Evolutionary conservation across 2,888 invertebrate genomes (phyloP).

Genomic region (Timandra comae): DNA sequence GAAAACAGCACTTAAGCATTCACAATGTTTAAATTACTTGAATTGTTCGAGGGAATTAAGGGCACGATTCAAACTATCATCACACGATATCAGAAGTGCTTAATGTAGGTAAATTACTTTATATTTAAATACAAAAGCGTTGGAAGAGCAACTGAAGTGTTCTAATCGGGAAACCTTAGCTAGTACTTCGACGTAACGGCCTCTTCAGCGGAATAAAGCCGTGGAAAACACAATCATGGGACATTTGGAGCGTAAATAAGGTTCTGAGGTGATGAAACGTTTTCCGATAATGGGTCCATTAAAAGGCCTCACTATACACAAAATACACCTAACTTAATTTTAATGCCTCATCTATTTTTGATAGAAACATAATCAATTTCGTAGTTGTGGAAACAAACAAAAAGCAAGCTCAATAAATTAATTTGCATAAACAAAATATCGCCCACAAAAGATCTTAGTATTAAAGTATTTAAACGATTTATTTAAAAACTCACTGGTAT

Average conservation of each 20-base stretch:
- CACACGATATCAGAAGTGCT: neutral
- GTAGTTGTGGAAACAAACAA: too few species aligned
- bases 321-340: constrained; percentile 9
- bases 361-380: too few species aligned
- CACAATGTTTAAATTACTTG: neutral
- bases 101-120: constrained; percentile 8
- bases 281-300: constrained; percentile 41
- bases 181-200: constrained; percentile 13
- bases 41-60: constrained; percentile 6
- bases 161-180: constrained; percentile 11
- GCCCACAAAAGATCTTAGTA: too few species aligned
- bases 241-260: constrained; percentile 35
- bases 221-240: constrained; percentile 26
- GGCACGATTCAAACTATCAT: constrained; percentile 9
- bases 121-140: constrained; percentile 4
- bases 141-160: constrained; percentile 9
- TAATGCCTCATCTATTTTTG: constrained; percentile 14
- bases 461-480: too few species aligned
- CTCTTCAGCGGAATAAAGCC: constrained; percentile 18
- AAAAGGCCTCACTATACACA: constrained; percentile 23
- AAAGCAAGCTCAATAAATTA: neutral
- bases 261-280: constrained; percentile 35
- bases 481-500: too few species aligned
- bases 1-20: too few species aligned
- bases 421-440: constrained; percentile 15